These are phyloP conservation scores for Hapalemur alaotrensis DNA, from an alignment of 2,797 vertebrate genomes.

Conservation along the genomic window DNA sequence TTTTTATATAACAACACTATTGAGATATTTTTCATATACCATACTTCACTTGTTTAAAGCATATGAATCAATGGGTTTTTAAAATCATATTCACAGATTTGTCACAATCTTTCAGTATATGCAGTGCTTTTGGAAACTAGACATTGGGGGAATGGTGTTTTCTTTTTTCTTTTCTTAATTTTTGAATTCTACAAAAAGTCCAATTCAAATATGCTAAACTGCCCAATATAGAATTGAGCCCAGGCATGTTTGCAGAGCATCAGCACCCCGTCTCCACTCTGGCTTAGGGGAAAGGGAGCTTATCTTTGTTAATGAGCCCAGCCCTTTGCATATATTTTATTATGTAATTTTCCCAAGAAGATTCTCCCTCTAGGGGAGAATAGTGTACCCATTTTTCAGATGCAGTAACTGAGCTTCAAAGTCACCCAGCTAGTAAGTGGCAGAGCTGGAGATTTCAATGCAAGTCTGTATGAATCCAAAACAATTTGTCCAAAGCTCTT, in stretches of 20 bases:
- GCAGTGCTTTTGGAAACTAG: not conserved
- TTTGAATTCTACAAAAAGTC: not conserved
- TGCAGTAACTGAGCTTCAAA: not conserved
- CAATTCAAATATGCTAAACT: not conserved
- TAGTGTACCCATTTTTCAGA: not conserved
- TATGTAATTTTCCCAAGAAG: not conserved
- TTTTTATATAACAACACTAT: not conserved
- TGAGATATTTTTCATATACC: not conserved
- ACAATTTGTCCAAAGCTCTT: not conserved
- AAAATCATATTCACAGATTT: not conserved
- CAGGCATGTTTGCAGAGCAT: not conserved
- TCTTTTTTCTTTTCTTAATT: not conserved
- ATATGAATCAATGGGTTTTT: not conserved
- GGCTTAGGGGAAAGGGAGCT: not conserved
- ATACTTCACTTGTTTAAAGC: not conserved
- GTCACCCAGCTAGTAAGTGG: not conserved
- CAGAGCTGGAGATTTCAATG: not conserved
- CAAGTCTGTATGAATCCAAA: not conserved
- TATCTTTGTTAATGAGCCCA: not conserved
- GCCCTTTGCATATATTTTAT: not conserved
- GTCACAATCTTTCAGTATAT: not conserved
- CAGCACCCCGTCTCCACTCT: not conserved
- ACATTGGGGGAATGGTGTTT: not conserved
- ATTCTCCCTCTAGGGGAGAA: not conserved
- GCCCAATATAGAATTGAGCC: not conserved